Conservation (phyloP, 2,797 vertebrate genomes). For the Arrhamphus sclerolepis region DNA sequence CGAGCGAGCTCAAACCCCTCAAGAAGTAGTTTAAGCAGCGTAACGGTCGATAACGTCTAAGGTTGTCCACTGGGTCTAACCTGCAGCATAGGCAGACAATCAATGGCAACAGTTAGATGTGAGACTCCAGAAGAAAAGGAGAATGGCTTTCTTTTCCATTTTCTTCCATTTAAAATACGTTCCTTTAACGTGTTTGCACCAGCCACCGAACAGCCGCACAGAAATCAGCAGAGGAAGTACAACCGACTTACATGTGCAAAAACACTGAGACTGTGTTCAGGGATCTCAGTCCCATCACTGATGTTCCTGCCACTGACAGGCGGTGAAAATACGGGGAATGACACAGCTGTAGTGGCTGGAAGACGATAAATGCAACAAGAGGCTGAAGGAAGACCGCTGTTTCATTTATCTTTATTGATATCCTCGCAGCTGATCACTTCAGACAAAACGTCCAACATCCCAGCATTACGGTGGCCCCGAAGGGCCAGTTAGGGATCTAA, state of each 20-base stretch:
- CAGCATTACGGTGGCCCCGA: too few species aligned
- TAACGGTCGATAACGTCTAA: slow-evolving; percentile 8
- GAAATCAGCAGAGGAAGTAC: not conserved
- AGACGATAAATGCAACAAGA: too few species aligned
- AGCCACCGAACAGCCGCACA: not conserved
- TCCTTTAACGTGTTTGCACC: not conserved
- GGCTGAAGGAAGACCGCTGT: too few species aligned
- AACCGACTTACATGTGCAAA: not conserved
- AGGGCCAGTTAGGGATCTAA: too few species aligned
- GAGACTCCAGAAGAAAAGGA: not conserved
- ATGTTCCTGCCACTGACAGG: not conserved
- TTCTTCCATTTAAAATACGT: not conserved
- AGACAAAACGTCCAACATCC: too few species aligned
- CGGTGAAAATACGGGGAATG: too few species aligned
- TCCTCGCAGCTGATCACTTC: too few species aligned
- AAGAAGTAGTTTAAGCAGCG: slow-evolving; percentile 10
- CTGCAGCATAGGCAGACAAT: slow-evolving; percentile 13
- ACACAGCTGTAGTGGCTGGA: too few species aligned
- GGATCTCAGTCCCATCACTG: not conserved
- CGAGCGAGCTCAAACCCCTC: slow-evolving; percentile 10
- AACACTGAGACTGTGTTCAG: not conserved
- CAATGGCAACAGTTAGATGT: slow-evolving; percentile 11
- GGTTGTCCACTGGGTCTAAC: slow-evolving; percentile 11
- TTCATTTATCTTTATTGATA: too few species aligned
- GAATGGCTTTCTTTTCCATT: slow-evolving; percentile 3